phyloP scores from a whole-genome alignment of 1,140 invertebrate genomes.

The Stegodyphus mimosarum region DNA sequence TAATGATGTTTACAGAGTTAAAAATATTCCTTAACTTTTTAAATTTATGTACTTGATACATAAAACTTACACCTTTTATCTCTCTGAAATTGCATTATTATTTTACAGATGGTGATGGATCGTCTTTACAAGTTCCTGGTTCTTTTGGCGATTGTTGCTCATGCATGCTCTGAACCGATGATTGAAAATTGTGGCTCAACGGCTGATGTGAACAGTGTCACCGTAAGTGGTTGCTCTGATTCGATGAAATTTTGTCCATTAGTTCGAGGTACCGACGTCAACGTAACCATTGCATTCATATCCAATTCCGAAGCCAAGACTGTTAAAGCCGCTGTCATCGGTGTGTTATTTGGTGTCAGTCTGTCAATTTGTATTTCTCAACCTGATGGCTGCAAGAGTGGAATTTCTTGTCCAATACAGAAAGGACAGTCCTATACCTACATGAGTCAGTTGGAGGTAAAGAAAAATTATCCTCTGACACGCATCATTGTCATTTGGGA shows the following conservation, averaged over 20 bases:
- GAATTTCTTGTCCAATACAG: slow-evolving; percentile 76
- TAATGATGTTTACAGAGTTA: no score
- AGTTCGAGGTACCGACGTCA: neutral
- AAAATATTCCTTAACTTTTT: no score
- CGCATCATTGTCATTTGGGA: neutral
- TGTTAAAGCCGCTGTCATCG: slow-evolving; percentile 67
- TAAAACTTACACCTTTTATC: no score
- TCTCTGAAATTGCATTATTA: no score
- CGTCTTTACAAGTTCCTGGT: neutral
- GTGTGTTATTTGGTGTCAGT: slow-evolving; percentile 76
- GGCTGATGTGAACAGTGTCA: neutral
- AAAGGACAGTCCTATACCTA: slow-evolving; percentile 73
- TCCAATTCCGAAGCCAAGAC: neutral
- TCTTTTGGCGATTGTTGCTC: neutral
- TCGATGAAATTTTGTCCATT: neutral
- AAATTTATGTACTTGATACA: no score
- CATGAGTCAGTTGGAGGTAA: slow-evolving; percentile 72
- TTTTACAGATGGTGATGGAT: neutral
- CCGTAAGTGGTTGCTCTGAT: neutral
- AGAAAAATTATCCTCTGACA: slow-evolving; percentile 73
- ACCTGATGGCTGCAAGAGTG: slow-evolving; percentile 77
- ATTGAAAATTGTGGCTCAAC: neutral
- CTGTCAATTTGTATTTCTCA: slow-evolving; percentile 78
- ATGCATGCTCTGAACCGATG: neutral
- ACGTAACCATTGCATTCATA: neutral